Evolutionary conservation across 2,888 invertebrate genomes (phyloP).

Genomic region (Stictocephala bisonia): DNA sequence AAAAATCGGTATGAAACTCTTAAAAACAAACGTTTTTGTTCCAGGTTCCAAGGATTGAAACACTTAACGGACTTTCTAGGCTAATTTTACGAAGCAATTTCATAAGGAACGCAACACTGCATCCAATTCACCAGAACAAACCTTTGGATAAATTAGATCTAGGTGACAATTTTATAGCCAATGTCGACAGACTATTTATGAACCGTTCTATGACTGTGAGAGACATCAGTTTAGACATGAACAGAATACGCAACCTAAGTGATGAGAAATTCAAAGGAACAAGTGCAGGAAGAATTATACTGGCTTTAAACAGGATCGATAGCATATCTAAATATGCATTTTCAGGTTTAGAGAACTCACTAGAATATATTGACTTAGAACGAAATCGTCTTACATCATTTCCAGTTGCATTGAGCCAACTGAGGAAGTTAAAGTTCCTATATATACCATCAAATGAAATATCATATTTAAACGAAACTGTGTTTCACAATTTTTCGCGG

Average conservation of each 20-base stretch:
- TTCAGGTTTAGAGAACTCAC: conserved; percentile 75
- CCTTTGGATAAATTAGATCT: conserved; percentile 85
- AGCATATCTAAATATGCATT: conserved; percentile 79
- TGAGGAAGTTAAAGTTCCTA: conserved; percentile 80
- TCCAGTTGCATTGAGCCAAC: conserved; percentile 76
- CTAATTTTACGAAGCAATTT: conserved; percentile 71
- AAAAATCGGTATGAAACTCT: too few relatives aligned
- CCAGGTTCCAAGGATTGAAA: not conserved
- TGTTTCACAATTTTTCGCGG: conserved; percentile 69
- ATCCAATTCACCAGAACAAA: conserved; percentile 70
- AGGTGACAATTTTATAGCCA: conserved; percentile 83
- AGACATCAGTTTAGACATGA: conserved; percentile 65
- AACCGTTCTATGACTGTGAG: conserved; percentile 64
- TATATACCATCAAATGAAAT: conserved; percentile 84
- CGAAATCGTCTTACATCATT: conserved; percentile 79
- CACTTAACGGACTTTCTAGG: not conserved
- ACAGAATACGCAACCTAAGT: conserved; percentile 63
- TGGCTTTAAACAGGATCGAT: conserved; percentile 81
- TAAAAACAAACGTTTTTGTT: too few relatives aligned
- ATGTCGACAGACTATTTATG: conserved; percentile 67
- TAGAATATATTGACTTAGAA: conserved; percentile 86
- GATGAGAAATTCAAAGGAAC: conserved; percentile 65
- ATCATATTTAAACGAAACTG: conserved; percentile 69
- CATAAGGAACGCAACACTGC: conserved; percentile 69
- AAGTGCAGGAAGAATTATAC: conserved; percentile 79